Evolutionary conservation across 1,140 invertebrate species (phyloP), one percentile per base, ranked within the genome.

Genomic region (Procambarus clarkii): DNA sequence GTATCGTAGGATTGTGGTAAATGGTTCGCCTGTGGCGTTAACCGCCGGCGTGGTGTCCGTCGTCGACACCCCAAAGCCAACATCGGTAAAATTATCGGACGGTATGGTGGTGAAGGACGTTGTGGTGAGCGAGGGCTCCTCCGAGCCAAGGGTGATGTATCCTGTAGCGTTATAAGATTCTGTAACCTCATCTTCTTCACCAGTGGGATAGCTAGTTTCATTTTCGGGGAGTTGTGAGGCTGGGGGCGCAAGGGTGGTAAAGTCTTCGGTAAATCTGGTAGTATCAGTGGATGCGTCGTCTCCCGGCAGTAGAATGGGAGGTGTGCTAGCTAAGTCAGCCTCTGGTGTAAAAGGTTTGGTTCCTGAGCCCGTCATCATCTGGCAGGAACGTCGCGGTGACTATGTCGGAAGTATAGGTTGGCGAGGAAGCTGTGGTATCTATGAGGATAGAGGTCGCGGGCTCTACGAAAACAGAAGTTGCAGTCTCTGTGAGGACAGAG

Each of bases 361-460:
- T 81, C 46, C 60, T 79, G 34, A 15, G 11, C 48, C 48, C 58
- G n/a, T 86, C 74, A 60, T 76, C 18, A 78, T 21, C 84, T 50
- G 45, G 85, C 60, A 69, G 85, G 44, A 60, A 48, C 48, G 64
- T 58, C 48, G 85, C 48, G 48, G 13, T 86, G n/a, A 58, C 9
- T 58, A 58, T 54, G 74, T 60, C 85, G 24, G 82, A 46, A 60
- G 64, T 48, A 78, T 11, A 69, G 86, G 46, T 48, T 71, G 45
- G 74, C 54, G 86, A 50, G 34, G 24, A 78, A 79, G 87, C 64
- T 69, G 48, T 85, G 18, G 83, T 82, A 80, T 45, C 88, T 85
- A 85, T 34, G 50, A 79, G 60, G 76, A 24, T 46, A 34, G n/a
- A 48, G 11, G 50, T 60, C 54, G 50, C 15, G 34, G n/a, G 54